Conservation (phyloP, 2,888 invertebrate genomes). For the Osedax frankpressi region DNA sequence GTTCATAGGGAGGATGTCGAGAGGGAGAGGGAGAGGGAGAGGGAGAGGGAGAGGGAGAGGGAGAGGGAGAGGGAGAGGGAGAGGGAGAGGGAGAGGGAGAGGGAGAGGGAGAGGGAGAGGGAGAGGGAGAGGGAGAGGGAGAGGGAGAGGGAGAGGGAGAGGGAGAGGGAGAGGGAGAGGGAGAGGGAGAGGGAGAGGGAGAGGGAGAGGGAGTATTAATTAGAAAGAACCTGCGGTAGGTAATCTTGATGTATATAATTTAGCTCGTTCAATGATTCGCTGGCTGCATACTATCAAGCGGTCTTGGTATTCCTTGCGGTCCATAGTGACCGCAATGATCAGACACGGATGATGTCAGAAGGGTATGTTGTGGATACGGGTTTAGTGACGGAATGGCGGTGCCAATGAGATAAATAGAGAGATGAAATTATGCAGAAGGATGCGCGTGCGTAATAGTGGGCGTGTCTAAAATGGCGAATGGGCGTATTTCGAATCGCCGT, state of each 20-base stretch:
- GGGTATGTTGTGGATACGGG: no score
- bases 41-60: not conserved
- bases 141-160: not conserved
- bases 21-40: not conserved
- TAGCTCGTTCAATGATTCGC: not conserved
- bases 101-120: not conserved
- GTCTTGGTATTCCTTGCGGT: not conserved
- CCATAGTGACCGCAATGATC: not conserved
- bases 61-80: not conserved
- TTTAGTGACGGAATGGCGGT: no score
- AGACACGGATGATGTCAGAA: no score
- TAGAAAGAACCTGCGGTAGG: no score
- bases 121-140: not conserved
- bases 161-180: not conserved
- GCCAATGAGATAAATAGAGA: no score
- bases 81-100: not conserved
- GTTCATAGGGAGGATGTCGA: not conserved
- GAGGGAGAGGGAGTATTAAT: not conserved
- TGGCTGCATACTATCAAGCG: not conserved
- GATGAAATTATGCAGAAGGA: no score
- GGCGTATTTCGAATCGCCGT: not conserved
- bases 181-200: not conserved
- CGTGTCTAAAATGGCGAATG: no score
- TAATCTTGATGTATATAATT: not conserved
- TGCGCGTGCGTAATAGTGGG: no score